Evolutionary conservation across 2,113 vertebrate species (phyloP), one percentile per base, ranked within the genome.

Genomic region (Nannospalax galili): DNA sequence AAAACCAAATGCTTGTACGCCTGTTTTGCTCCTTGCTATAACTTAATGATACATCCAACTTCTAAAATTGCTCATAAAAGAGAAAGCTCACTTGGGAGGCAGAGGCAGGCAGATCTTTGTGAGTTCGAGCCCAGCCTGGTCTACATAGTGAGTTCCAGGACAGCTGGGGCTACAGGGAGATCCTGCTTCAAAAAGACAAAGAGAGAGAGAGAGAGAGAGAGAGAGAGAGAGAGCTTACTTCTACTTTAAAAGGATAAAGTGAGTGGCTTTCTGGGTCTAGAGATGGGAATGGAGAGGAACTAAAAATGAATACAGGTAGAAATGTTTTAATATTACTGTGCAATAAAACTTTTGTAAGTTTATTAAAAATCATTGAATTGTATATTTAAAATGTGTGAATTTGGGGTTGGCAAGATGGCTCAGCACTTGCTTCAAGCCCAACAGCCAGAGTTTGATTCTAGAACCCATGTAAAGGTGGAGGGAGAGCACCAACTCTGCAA

Each of bases 1-100:
- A 62, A 85, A 82, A 24, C 52, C 35, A 74, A 88, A 72, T 17
- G 60, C 74, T 89, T 67, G 28, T 72, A 79, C 80, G 80, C 3
- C 0, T 37, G 90, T 17, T 26, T 12, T 74, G 60, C 32, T 67
- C 62, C 24, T 70, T 88, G 20, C 48, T 79, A 2, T 87, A 90
- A 48, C 89, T 82, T 93, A 72, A 84, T 37, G 62, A 67, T 28
- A 28, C 73, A 35, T 72, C 45, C 73, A 79, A 82, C 77, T 58
- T 79, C 7, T 92, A 91, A 87, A 97, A 40, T 79, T 80, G 65
- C 35, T 79, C 30, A 70, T 48, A 70, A 92, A 81, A 77, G 22
- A 56, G 48, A 73, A 58, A 82, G 22, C 62, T 32, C 82, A 35
- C 90, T 84, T 96, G n/a, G n/a, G n/a, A n/a, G n/a, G n/a, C n/a